A percentile compares a stretch with the other conserved stretches of the same genome.
Conservation (phyloP, 2,797 vertebrate species). For the Pangasius larnaudii region DNA sequence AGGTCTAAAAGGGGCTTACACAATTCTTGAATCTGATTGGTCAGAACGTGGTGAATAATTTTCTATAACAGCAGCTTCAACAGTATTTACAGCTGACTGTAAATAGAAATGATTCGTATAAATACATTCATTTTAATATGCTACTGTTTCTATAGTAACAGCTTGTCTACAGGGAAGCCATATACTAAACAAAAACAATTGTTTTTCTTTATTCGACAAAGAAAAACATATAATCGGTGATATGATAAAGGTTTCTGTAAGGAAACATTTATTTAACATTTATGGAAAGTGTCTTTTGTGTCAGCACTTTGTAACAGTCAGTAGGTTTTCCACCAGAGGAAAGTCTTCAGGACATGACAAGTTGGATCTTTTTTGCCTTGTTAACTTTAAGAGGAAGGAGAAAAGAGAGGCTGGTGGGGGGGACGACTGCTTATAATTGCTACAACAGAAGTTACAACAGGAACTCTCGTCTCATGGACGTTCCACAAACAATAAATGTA, state of each 20-base stretch:
- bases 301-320: background rate
- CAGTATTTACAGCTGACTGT: background rate
- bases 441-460: background rate
- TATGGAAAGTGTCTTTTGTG: background rate
- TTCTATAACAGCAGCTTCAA: background rate
- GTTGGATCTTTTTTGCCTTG: background rate
- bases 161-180: background rate
- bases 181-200: background rate
- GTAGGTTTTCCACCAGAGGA: background rate
- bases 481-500: background rate
- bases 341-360: background rate
- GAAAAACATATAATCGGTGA: background rate
- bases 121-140: background rate
- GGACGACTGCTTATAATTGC: background rate
- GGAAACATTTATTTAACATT: background rate
- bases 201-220: background rate
- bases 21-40: background rate
- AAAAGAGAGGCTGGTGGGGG: background rate
- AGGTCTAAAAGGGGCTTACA: background rate
- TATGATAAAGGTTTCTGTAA: background rate
- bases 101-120: background rate
- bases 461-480: background rate
- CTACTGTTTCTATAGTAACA: background rate
- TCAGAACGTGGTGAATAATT: background rate
- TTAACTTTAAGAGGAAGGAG: background rate